A percentile compares a stretch with the other conserved stretches of the same genome.
Evolutionary conservation across 1,140 invertebrate species (phyloP).

Genomic region (Drosophila obscura): DNA sequence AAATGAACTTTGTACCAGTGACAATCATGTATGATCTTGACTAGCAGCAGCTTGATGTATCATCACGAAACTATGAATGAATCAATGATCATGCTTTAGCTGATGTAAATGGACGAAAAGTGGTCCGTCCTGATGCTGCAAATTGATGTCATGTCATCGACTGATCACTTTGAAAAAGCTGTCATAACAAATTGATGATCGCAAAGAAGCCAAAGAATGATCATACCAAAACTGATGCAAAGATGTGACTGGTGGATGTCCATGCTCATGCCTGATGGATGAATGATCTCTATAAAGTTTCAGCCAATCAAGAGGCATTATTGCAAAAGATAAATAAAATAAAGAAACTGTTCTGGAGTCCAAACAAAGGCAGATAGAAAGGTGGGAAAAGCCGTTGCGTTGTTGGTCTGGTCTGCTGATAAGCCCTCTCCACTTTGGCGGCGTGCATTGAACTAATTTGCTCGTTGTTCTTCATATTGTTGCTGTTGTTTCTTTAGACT

Average conservation of each 20-base stretch:
- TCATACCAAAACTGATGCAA: too few species aligned
- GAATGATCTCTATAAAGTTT: too few species aligned
- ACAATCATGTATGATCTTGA: slow-evolving; percentile 44
- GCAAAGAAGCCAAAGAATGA: not conserved
- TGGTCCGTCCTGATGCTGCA: not conserved
- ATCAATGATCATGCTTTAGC: slow-evolving; percentile 13
- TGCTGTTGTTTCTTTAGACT: slow-evolving; percentile 45
- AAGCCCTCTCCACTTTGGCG: slow-evolving; percentile 42
- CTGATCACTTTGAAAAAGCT: too few species aligned
- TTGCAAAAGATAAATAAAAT: too few species aligned
- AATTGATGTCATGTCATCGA: not conserved
- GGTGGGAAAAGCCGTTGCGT: too few species aligned
- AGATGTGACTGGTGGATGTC: too few species aligned
- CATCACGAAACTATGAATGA: slow-evolving; percentile 25
- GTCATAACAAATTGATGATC: not conserved
- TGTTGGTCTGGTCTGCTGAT: not conserved
- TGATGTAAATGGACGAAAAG: too few species aligned
- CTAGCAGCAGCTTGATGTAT: slow-evolving; percentile 25
- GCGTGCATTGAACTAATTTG: slow-evolving; percentile 81
- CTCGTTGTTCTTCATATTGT: slow-evolving; percentile 4
- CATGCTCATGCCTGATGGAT: too few species aligned
- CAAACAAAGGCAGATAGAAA: too few species aligned
- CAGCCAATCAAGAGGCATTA: too few species aligned
- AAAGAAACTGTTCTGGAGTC: too few species aligned
- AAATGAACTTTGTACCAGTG: slow-evolving; percentile 77